These are phyloP conservation scores for Zosterops pallidus DNA, from an alignment of 2,113 vertebrate species.

Conservation along the genomic window DNA sequence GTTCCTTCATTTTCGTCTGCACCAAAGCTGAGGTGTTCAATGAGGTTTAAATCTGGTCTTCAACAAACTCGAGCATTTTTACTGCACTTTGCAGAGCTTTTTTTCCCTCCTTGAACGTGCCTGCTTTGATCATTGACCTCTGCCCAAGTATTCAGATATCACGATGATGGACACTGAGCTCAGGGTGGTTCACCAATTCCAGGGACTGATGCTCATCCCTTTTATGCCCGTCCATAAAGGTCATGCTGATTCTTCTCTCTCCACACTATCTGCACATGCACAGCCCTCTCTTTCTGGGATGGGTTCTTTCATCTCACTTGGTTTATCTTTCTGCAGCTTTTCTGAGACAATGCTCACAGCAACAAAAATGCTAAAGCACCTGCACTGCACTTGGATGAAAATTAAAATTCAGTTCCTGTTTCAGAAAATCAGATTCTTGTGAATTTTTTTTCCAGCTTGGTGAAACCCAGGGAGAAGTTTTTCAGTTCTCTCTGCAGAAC, in stretches of 20 bases:
- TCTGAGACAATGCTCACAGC: background rate
- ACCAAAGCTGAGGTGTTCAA: background rate
- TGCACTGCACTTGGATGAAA: background rate
- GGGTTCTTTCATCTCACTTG: conserved; percentile 16
- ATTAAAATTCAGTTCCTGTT: background rate
- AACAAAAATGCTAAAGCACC: background rate
- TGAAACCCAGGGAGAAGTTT: background rate
- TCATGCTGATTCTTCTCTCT: conserved; percentile 43
- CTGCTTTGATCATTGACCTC: conserved; percentile 65
- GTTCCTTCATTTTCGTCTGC: background rate
- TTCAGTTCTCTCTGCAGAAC: background rate
- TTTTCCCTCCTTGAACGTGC: background rate
- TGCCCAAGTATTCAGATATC: conserved; percentile 55
- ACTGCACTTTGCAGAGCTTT: conserved; percentile 13
- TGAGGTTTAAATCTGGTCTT: conserved; percentile 44
- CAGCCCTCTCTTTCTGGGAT: conserved; percentile 35
- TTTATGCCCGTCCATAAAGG: conserved; percentile 47
- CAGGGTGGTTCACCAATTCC: conserved; percentile 40
- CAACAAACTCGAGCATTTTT: conserved; percentile 32
- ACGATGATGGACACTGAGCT: conserved; percentile 54
- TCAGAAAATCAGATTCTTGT: background rate
- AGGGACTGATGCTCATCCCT: conserved; percentile 40
- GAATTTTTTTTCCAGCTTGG: background rate
- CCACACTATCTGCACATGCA: conserved; percentile 23
- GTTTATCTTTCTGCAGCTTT: background rate